phyloP scores from a whole-genome alignment of 2,888 invertebrate species.

The Amphipyra tragopoginis region DNA sequence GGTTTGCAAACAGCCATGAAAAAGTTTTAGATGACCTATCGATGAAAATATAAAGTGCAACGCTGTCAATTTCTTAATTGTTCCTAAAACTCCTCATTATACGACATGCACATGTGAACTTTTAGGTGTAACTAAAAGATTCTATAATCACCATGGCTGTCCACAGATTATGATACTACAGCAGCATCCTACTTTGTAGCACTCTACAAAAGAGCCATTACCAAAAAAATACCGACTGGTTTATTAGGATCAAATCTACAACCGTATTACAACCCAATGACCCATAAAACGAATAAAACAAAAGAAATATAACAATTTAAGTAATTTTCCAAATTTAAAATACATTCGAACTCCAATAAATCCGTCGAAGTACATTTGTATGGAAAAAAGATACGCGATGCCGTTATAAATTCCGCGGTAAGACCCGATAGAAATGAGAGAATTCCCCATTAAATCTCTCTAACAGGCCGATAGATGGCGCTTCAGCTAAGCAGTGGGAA shows the following conservation, averaged over 20 bases:
- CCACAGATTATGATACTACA: too few species aligned
- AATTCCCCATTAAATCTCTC: constrained; percentile 83
- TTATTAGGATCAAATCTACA: neutral
- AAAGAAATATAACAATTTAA: constrained; percentile 30
- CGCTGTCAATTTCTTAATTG: too few species aligned
- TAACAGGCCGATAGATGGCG: constrained; percentile 85
- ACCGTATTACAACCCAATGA: neutral
- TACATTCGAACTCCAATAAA: constrained; percentile 70
- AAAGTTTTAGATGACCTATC: too few species aligned
- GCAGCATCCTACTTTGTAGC: too few species aligned
- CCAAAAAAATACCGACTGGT: too few species aligned
- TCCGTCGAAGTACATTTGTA: constrained; percentile 78
- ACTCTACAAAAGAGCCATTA: too few species aligned
- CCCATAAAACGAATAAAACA: constrained; percentile 7
- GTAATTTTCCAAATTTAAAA: constrained; percentile 53
- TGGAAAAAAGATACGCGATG: constrained; percentile 83
- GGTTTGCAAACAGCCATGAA: too few species aligned
- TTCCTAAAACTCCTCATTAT: too few species aligned
- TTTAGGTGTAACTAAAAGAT: too few species aligned
- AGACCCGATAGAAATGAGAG: constrained; percentile 87
- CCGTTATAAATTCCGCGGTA: constrained; percentile 82
- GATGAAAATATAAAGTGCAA: too few species aligned
- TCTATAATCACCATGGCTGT: too few species aligned
- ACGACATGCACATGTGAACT: too few species aligned
- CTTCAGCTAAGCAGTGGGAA: constrained; percentile 75